Evolutionary conservation across 2,797 vertebrate genomes (phyloP).

Genomic region (Oryzias sinensis): DNA sequence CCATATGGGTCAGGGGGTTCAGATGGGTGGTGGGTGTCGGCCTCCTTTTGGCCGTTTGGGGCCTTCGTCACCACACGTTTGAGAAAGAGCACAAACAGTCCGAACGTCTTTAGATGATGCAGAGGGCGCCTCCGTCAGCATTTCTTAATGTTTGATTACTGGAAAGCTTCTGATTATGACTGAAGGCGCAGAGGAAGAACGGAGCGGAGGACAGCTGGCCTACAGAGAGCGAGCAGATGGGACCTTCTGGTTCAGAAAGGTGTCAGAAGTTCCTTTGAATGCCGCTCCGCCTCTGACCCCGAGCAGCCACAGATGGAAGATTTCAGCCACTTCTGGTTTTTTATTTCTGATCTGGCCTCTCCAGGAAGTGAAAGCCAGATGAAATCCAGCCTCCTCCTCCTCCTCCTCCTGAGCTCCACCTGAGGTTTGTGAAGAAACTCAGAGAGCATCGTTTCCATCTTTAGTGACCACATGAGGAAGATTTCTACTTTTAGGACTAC

Average conservation of each 20-base stretch:
- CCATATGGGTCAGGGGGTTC: too few relatives aligned
- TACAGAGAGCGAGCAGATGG: neutral
- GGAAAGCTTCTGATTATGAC: conserved; percentile 11
- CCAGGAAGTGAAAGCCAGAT: neutral
- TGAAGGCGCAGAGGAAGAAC: neutral
- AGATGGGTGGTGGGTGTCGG: too few relatives aligned
- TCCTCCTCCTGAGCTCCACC: too few relatives aligned
- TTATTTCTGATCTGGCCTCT: conserved; percentile 7
- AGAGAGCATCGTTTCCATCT: neutral
- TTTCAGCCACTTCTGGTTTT: neutral
- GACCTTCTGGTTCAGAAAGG: neutral
- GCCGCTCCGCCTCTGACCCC: too few relatives aligned
- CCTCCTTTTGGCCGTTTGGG: too few relatives aligned
- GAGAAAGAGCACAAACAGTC: neutral
- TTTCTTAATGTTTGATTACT: too few relatives aligned
- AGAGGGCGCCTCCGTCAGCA: conserved; percentile 17
- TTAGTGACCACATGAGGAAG: neutral
- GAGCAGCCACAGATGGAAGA: neutral
- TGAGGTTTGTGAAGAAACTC: too few relatives aligned
- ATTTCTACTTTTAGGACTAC: conserved; percentile 7
- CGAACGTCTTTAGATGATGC: conserved; percentile 36
- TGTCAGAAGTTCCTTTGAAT: conserved; percentile 22
- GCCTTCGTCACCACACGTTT: conserved; percentile 2
- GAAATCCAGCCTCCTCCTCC: conserved; percentile 10
- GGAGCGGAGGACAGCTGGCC: neutral